Conservation (phyloP, 2,113 vertebrate species). For the Trogon surrucura region DNA sequence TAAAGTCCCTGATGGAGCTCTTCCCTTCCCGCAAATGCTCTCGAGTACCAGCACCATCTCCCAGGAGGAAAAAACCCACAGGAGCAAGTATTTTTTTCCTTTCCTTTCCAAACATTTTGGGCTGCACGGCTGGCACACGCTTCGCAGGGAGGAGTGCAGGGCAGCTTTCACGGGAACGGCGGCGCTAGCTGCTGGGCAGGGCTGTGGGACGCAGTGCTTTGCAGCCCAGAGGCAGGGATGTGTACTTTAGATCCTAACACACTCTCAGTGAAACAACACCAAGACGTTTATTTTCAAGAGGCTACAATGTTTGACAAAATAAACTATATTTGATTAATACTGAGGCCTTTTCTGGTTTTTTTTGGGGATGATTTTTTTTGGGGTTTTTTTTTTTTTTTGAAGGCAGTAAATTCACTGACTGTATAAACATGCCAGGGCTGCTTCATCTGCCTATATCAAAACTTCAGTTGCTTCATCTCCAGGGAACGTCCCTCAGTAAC, state of each 20-base stretch:
- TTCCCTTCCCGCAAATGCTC: not conserved
- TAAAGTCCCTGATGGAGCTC: fast-evolving
- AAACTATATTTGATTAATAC: conserved; percentile 48
- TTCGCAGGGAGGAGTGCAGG: too few species aligned
- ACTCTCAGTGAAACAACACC: conserved; percentile 40
- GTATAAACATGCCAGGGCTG: conserved; percentile 47
- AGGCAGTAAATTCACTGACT: conserved; percentile 55
- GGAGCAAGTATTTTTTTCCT: not conserved
- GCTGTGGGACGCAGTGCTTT: not conserved
- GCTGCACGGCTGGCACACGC: too few species aligned
- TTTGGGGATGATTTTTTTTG: too few species aligned
- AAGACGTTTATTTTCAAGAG: conserved; percentile 67
- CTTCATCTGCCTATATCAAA: conserved; percentile 37
- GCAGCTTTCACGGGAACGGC: too few species aligned
- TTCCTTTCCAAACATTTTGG: not conserved
- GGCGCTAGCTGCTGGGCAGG: not conserved
- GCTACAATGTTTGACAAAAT: conserved; percentile 50
- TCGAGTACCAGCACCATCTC: fast-evolving
- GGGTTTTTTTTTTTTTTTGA: not conserved
- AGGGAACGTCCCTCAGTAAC: conserved; percentile 35
- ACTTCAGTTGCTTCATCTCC: conserved; percentile 42
- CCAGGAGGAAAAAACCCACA: not conserved
- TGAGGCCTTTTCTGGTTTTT: not conserved
- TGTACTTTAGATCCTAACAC: not conserved
- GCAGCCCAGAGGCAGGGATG: not conserved